Evolutionary conservation across 2,888 invertebrate species (phyloP).

Genomic region (Glaucopsyche alexis): DNA sequence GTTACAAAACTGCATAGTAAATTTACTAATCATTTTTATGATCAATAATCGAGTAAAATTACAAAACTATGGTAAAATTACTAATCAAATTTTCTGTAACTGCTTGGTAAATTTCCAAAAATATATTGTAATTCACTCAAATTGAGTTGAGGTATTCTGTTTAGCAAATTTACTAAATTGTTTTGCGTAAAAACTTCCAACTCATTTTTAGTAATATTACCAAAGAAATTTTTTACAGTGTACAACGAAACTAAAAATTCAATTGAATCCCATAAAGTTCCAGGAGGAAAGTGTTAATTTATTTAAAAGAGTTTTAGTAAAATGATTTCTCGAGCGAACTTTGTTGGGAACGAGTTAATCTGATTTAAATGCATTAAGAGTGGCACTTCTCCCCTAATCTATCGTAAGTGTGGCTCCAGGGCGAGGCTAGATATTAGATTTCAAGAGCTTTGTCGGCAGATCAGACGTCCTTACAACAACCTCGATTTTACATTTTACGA

Average conservation of each 20-base stretch:
- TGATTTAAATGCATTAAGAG: constrained; percentile 35
- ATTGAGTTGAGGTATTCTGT: no score
- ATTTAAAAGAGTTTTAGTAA: constrained; percentile 3
- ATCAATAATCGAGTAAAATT: no score
- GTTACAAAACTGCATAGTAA: no score
- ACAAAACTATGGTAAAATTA: no score
- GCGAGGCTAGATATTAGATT: constrained; percentile 30
- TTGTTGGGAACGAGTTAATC: constrained; percentile 23
- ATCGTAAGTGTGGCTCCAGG: constrained; percentile 28
- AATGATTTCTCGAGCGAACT: constrained; percentile 21
- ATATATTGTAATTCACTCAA: no score
- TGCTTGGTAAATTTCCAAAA: no score
- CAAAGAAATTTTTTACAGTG: no score
- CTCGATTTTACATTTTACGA: constrained; percentile 23
- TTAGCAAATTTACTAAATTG: no score
- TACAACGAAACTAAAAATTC: not conserved
- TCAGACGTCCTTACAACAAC: constrained; percentile 3
- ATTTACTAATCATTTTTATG: no score
- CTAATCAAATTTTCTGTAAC: no score
- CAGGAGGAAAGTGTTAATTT: constrained; percentile 4
- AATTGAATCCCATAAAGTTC: not conserved
- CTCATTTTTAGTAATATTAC: no score
- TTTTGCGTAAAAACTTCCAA: no score
- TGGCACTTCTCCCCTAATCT: constrained; percentile 32
- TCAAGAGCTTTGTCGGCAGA: constrained; percentile 26